Percentiles rank a stretch among this genome's conserved stretches.
These are phyloP conservation scores for Ectobius pallidus DNA, from an alignment of 2,888 invertebrate species.

Conservation along the genomic window DNA sequence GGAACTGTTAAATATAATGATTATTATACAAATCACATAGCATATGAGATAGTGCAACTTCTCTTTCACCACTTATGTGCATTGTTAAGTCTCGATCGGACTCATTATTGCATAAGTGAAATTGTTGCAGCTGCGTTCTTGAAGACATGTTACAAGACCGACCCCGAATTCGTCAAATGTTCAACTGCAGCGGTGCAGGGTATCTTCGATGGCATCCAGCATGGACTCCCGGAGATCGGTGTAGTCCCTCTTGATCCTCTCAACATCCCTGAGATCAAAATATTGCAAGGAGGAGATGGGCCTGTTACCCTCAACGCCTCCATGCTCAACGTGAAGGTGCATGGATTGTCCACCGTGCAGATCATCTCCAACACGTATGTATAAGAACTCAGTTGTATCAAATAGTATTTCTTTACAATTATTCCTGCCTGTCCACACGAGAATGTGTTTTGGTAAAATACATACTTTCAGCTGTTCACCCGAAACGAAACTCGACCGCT, in stretches of 20 bases:
- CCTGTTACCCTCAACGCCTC: slow-evolving; percentile 73
- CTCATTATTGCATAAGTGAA: no score
- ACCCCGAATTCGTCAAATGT: slow-evolving; percentile 69
- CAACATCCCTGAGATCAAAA: slow-evolving; percentile 66
- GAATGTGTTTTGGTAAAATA: no score
- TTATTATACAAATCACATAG: no score
- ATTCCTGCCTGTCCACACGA: no score
- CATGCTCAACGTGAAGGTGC: slow-evolving; percentile 66
- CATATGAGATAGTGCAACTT: no score
- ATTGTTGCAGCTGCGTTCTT: slow-evolving; percentile 69
- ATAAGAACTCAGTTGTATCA: no score
- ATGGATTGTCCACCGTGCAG: slow-evolving; percentile 66
- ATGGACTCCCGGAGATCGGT: slow-evolving; percentile 65
- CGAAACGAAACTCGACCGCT: no score
- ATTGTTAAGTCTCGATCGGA: no score
- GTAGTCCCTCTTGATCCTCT: slow-evolving; percentile 70
- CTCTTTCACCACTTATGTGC: no score
- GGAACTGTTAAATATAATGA: no score
- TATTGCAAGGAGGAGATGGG: slow-evolving; percentile 69
- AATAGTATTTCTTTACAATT: no score
- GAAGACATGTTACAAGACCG: slow-evolving; percentile 67
- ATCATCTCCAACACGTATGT: slow-evolving; percentile 58
- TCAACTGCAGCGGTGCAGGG: slow-evolving; percentile 70
- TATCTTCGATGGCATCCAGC: slow-evolving; percentile 66
- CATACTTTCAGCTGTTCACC: no score